phyloP scores from a whole-genome alignment of 2,113 vertebrate genomes.

The Panurus biarmicus region DNA sequence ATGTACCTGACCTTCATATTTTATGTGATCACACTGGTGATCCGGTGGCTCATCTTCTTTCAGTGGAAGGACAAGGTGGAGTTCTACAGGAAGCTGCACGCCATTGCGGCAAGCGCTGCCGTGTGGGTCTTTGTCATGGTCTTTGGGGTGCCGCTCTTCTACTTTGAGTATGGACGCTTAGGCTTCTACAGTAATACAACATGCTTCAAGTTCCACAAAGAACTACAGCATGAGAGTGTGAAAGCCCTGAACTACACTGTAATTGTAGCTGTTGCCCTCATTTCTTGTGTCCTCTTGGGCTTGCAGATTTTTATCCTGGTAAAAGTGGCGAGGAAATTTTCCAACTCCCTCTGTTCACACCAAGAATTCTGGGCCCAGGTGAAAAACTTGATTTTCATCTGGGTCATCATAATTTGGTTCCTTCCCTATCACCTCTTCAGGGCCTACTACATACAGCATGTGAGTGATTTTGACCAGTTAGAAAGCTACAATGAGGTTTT shows the following conservation, averaged over 20 bases:
- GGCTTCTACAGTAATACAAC: not conserved
- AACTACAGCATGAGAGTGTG: not conserved
- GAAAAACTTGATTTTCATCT: constrained; percentile 83
- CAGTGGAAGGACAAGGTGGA: constrained; percentile 66
- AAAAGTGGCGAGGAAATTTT: constrained; percentile 62
- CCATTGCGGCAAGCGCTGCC: constrained; percentile 61
- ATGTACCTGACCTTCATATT: constrained; percentile 89
- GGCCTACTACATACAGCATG: constrained; percentile 66
- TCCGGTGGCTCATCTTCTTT: constrained; percentile 78
- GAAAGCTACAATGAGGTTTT: constrained; percentile 81
- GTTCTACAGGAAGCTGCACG: constrained; percentile 76
- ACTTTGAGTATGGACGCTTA: constrained; percentile 64
- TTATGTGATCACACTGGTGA: constrained; percentile 80
- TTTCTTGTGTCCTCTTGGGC: constrained; percentile 56
- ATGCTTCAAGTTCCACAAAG: constrained; percentile 79
- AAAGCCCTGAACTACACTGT: constrained; percentile 73
- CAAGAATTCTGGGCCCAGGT: constrained; percentile 86
- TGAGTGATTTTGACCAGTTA: not conserved
- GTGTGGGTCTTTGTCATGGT: constrained; percentile 76
- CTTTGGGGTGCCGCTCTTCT: constrained; percentile 45
- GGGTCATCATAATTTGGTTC: constrained; percentile 81
- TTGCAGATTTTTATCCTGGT: constrained; percentile 73
- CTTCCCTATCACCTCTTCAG: constrained; percentile 86
- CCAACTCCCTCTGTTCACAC: constrained; percentile 59
- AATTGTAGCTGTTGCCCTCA: constrained; percentile 47